These are phyloP conservation scores for Eira barbara DNA, from an alignment of 2,113 vertebrate species.

Conservation along the genomic window DNA sequence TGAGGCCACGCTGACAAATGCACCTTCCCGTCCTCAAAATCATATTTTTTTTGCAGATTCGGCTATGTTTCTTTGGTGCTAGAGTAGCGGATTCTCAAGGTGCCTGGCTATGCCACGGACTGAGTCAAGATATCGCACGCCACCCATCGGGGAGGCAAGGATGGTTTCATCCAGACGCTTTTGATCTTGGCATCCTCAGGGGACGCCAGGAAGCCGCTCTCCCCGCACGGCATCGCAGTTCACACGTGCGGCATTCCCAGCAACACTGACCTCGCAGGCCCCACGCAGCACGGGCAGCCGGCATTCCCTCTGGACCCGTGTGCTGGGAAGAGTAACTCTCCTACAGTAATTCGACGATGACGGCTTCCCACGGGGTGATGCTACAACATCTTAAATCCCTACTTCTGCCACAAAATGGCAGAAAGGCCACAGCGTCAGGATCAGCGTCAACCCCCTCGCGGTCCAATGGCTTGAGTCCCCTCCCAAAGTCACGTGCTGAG, in stretches of 20 bases:
- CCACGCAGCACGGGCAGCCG: rapidly evolving
- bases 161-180: neutral
- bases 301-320: neutral
- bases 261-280: rapidly evolving
- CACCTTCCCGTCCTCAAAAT: neutral
- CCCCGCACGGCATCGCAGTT: neutral
- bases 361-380: neutral
- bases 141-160: rapidly evolving
- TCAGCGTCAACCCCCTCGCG: rapidly evolving
- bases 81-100: neutral
- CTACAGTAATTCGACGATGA: neutral
- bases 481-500: neutral
- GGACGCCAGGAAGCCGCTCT: rapidly evolving
- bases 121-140: rapidly evolving
- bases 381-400: neutral
- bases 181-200: neutral
- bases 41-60: no score
- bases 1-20: neutral
- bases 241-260: neutral
- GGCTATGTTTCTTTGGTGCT: rapidly evolving
- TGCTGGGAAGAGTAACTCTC: neutral
- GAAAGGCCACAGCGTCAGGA: neutral
- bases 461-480: neutral
- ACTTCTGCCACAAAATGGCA: neutral
- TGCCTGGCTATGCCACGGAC: rapidly evolving